Conservation (phyloP, 2,797 vertebrate species). For the Sebastes miniatus region DNA sequence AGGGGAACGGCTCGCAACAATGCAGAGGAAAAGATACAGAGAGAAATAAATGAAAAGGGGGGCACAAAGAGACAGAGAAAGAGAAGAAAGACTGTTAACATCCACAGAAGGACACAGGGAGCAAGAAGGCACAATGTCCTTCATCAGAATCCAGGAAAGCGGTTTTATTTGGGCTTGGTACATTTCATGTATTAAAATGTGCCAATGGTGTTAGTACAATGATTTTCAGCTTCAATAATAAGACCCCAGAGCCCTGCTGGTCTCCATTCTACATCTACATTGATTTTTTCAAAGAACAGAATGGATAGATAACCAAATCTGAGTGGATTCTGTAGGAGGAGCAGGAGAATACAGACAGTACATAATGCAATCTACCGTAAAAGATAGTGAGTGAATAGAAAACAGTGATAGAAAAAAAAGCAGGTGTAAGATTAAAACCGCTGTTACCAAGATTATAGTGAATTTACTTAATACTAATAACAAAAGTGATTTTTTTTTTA, state of each 20-base stretch:
- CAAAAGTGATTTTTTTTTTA: background rate
- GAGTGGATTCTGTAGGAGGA: conserved; percentile 57
- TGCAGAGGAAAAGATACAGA: conserved; percentile 23
- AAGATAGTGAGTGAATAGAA: conserved; percentile 38
- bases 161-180: background rate
- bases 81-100: conserved; percentile 74
- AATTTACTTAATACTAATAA: background rate
- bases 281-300: background rate
- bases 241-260: background rate
- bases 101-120: conserved; percentile 51
- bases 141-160: conserved; percentile 51
- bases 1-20: conserved; percentile 40
- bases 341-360: conserved; percentile 37
- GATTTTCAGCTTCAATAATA: background rate
- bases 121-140: conserved; percentile 56
- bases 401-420: conserved; percentile 25
- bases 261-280: background rate
- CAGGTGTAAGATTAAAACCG: conserved; percentile 17
- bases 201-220: background rate
- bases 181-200: background rate
- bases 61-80: conserved; percentile 68
- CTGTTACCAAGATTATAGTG: background rate
- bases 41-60: conserved; percentile 37
- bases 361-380: conserved; percentile 38
- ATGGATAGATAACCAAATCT: background rate